Percentiles rank a stretch among this genome's conserved stretches.
phyloP scores from a whole-genome alignment of 1,140 invertebrate species.

The Zaprionus inermis region DNA sequence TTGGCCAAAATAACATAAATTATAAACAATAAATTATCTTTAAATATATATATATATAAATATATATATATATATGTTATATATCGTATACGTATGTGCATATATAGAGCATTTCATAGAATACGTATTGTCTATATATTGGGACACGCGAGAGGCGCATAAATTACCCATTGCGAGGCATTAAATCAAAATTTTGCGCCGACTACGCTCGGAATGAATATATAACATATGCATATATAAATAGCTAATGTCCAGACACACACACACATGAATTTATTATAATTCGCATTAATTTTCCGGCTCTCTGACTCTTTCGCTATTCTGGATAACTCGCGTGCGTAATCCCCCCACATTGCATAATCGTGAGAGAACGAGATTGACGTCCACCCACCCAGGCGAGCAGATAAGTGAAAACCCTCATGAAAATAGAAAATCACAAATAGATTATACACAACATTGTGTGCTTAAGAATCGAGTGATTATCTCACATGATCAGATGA shows the following conservation, averaged over 20 bases:
- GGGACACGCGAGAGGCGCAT: constrained; percentile 73
- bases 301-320: neutral
- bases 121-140: constrained; percentile 12
- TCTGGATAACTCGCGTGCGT: constrained; percentile 42
- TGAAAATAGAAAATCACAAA: constrained; percentile 17
- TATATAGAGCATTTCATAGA: neutral
- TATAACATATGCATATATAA: constrained; percentile 24
- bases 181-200: constrained; percentile 62
- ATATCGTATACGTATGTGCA: constrained; percentile 14
- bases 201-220: constrained; percentile 22
- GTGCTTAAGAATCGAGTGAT: constrained; percentile 6
- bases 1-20: constrained; percentile 68
- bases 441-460: neutral
- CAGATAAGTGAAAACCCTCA: neutral
- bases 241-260: constrained; percentile 20
- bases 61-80: too few species aligned
- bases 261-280: constrained; percentile 27
- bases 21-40: constrained; percentile 80
- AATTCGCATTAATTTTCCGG: constrained; percentile 27
- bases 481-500: constrained; percentile 18
- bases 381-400: constrained; percentile 6
- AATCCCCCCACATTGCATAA: constrained; percentile 39
- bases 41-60: constrained; percentile 50
- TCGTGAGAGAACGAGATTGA: constrained; percentile 7
- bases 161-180: constrained; percentile 70